phyloP scores from a whole-genome alignment of 2,888 invertebrate genomes.

The Noctua janthina region DNA sequence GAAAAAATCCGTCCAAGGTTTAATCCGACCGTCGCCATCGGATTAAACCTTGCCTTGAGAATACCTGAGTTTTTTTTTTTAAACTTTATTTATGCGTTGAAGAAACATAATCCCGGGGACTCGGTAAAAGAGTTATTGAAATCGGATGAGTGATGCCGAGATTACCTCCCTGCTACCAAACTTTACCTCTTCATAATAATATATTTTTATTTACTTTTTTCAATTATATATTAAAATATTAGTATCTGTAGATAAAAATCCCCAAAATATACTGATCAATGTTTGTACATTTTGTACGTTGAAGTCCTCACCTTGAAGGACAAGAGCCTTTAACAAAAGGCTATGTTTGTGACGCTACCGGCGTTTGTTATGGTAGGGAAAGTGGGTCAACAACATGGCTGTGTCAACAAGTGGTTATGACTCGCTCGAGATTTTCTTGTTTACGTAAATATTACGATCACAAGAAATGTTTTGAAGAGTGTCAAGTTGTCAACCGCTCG shows the following conservation, averaged over 20 bases:
- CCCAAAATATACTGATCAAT: background rate
- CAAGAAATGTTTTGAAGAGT: background rate
- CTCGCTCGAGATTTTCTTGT: background rate
- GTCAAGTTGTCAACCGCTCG: background rate
- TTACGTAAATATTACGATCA: background rate
- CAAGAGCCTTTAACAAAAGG: background rate
- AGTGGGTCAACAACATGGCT: constrained; percentile 28
- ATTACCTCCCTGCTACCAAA: background rate
- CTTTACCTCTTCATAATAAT: background rate
- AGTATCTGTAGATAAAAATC: background rate
- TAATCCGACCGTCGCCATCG: background rate
- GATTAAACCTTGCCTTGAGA: background rate
- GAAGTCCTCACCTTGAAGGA: background rate
- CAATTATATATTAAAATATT: background rate
- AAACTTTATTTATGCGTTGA: background rate
- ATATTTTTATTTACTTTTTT: too few species aligned
- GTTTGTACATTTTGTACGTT: background rate
- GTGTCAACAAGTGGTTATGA: constrained; percentile 29
- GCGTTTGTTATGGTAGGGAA: constrained; percentile 15
- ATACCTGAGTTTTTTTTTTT: too few species aligned
- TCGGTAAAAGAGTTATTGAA: background rate
- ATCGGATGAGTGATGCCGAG: background rate
- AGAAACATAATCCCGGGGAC: background rate
- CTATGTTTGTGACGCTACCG: constrained; percentile 13
- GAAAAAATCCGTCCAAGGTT: too few species aligned